Conservation (phyloP, 2,888 invertebrate genomes). For the Xanthorhoe designata region DNA sequence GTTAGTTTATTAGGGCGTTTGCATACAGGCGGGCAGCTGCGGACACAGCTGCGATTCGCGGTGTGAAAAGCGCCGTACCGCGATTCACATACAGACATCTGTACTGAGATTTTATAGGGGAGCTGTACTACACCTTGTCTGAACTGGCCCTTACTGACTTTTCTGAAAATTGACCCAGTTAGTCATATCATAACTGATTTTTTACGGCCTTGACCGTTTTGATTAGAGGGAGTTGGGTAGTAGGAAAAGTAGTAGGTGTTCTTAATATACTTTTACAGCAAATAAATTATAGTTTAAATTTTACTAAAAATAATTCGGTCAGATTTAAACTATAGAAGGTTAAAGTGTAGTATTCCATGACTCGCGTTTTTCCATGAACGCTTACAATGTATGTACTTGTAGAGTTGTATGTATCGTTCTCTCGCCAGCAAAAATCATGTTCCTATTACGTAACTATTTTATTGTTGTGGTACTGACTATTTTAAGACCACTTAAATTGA, state of each 20-base stretch:
- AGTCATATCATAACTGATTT: not conserved
- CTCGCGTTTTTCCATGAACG: too few species aligned
- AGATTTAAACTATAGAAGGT: too few species aligned
- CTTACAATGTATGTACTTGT: not conserved
- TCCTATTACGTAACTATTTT: conserved; percentile 19
- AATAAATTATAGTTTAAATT: too few species aligned
- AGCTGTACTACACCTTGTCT: conserved; percentile 64
- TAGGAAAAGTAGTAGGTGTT: too few species aligned
- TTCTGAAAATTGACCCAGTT: conserved; percentile 29
- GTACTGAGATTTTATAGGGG: conserved; percentile 66
- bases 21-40: conserved; percentile 76
- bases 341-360: too few species aligned
- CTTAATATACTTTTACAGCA: too few species aligned
- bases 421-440: not conserved
- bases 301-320: too few species aligned
- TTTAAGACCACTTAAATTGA: conserved; percentile 34
- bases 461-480: conserved; percentile 19
- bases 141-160: conserved; percentile 46
- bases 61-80: conserved; percentile 75
- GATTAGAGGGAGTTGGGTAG: not conserved
- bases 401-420: not conserved
- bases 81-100: conserved; percentile 76
- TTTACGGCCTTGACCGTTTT: conserved; percentile 1
- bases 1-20: conserved; percentile 82
- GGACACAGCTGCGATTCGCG: conserved; percentile 72